These are phyloP conservation scores for Poeciliopsis occidentalis DNA, from an alignment of 2,113 vertebrate species.

Conservation along the genomic window DNA sequence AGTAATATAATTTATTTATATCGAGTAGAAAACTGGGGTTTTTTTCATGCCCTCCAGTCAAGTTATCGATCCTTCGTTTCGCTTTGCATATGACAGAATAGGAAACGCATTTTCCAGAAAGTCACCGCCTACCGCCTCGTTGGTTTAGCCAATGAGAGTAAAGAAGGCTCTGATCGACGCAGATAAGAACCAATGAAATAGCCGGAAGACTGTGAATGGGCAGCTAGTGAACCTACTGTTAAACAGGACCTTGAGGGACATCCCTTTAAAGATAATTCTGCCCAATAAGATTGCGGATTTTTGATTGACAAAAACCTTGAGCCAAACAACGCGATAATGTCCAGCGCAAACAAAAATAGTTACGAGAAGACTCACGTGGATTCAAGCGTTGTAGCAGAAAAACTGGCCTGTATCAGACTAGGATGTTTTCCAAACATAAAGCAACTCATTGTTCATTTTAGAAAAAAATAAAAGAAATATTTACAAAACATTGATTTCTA, in stretches of 20 bases:
- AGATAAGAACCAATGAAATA: not conserved
- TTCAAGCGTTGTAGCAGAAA: not conserved
- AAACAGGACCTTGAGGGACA: no score
- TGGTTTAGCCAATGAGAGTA: conserved; percentile 38
- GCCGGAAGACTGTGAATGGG: not conserved
- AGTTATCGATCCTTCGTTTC: not conserved
- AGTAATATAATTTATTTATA: fast-evolving
- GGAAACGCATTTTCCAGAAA: conserved; percentile 65
- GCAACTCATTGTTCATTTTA: not conserved
- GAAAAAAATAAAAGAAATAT: not conserved
- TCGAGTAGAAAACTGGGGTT: not conserved
- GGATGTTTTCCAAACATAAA: not conserved
- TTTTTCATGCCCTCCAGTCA: conserved; percentile 12
- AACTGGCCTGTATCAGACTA: not conserved
- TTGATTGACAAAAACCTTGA: conserved; percentile 6
- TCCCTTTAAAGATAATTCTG: conserved; percentile 25
- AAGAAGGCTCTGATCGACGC: conserved; percentile 1
- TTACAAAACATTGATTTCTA: not conserved
- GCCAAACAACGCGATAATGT: not conserved
- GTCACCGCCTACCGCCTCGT: conserved; percentile 16
- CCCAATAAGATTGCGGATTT: conserved; percentile 24
- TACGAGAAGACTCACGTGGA: conserved; percentile 21
- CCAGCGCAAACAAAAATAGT: not conserved
- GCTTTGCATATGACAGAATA: conserved; percentile 61
- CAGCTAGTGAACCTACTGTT: not conserved